phyloP scores from a whole-genome alignment of 2,797 vertebrate genomes.

The Helarctos malayanus region DNA sequence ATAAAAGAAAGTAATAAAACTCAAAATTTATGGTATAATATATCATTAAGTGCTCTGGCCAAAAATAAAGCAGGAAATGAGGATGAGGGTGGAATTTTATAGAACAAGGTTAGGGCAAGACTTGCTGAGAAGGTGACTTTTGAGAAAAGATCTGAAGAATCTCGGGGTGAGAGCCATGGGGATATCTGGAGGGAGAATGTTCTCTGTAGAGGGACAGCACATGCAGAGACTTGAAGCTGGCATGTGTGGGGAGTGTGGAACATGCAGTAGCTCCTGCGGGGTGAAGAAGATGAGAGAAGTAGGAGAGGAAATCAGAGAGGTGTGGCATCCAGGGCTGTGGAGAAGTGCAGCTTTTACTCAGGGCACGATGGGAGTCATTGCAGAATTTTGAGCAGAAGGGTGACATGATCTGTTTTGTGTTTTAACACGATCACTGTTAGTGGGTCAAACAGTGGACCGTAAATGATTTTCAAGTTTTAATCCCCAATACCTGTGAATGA shows the following conservation, averaged over 20 bases:
- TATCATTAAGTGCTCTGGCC: not conserved
- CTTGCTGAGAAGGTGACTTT: not conserved
- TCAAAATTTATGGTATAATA: not conserved
- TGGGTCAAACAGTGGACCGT: not conserved
- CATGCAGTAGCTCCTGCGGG: not conserved
- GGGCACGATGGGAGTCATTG: not conserved
- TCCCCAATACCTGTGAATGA: not conserved
- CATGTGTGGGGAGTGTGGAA: not conserved
- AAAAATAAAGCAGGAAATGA: slow-evolving; percentile 7
- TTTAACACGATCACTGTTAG: not conserved
- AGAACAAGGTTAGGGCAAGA: not conserved
- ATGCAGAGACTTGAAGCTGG: not conserved
- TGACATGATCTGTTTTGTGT: not conserved
- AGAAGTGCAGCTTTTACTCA: not conserved
- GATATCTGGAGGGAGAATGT: not conserved
- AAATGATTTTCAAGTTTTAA: not conserved
- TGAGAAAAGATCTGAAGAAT: not conserved
- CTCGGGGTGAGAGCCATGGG: not conserved
- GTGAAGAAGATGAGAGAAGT: not conserved
- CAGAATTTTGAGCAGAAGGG: not conserved
- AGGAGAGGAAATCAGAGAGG: not conserved
- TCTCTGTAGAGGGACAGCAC: rapidly evolving
- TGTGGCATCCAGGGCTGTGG: not conserved
- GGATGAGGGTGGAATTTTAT: not conserved
- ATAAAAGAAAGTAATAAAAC: not conserved